Percentiles rank a stretch among this genome's conserved stretches.
phyloP scores from a whole-genome alignment of 2,113 vertebrate genomes.

The Jaculus jaculus region DNA sequence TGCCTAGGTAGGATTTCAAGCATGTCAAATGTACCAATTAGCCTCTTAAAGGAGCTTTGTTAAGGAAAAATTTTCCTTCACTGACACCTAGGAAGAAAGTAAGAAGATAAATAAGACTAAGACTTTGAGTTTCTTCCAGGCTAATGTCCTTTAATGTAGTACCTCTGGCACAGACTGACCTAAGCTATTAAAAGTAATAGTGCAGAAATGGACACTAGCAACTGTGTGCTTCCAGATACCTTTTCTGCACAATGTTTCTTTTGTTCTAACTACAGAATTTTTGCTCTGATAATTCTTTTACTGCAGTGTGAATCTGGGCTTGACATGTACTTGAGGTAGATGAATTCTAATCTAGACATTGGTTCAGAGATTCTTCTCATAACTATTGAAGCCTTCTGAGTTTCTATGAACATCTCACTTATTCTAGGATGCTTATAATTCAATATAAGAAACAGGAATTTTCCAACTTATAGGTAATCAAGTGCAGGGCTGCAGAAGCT shows the following conservation, averaged over 20 bases:
- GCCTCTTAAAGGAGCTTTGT: constrained; percentile 16
- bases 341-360: not conserved
- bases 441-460: not conserved
- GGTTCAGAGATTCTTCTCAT: not conserved
- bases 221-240: not conserved
- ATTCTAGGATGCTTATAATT: not conserved
- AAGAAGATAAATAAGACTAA: constrained; percentile 18
- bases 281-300: constrained; percentile 50
- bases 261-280: constrained; percentile 18
- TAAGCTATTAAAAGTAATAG: constrained; percentile 52
- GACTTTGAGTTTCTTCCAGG: constrained; percentile 30
- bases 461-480: not conserved
- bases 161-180: not conserved
- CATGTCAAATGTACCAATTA: constrained; percentile 45
- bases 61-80: not conserved
- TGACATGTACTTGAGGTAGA: not conserved
- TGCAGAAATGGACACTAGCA: constrained; percentile 31
- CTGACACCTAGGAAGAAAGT: not conserved
- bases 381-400: not conserved
- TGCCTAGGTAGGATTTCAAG: constrained; percentile 24
- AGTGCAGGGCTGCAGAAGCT: not conserved
- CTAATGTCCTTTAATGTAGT: not conserved
- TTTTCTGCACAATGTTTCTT: not conserved
- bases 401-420: constrained; percentile 3
- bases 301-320: not conserved